Evolutionary conservation across 2,113 vertebrate species (phyloP).

Genomic region (Anguilla japonica): DNA sequence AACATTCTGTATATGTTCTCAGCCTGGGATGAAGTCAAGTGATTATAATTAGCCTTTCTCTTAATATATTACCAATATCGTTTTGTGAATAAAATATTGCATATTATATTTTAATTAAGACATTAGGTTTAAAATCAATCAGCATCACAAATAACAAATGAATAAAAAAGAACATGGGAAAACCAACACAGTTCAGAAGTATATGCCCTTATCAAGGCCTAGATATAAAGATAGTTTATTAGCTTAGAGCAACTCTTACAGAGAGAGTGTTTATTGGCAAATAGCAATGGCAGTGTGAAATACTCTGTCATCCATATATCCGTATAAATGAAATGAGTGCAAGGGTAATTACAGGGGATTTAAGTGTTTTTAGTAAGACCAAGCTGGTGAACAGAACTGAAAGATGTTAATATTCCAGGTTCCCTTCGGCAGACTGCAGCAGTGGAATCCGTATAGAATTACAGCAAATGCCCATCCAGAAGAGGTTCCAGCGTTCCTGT

Average conservation of each 20-base stretch:
- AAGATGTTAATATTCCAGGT: not conserved
- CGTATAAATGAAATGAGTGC: not conserved
- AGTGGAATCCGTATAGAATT: not conserved
- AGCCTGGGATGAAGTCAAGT: slow-evolving; percentile 9
- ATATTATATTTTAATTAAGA: slow-evolving; percentile 21
- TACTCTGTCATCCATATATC: not conserved
- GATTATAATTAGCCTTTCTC: slow-evolving; percentile 5
- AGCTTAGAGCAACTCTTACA: not conserved
- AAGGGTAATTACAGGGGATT: not conserved
- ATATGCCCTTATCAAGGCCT: not conserved
- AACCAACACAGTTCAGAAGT: slow-evolving; percentile 2
- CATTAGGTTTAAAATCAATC: slow-evolving; percentile 16
- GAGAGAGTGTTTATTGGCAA: not conserved
- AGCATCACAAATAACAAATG: slow-evolving; percentile 10
- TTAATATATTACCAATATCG: slow-evolving; percentile 14
- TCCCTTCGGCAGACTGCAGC: not conserved
- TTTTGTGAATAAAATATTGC: slow-evolving; percentile 24
- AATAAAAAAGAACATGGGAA: not conserved
- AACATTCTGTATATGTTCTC: slow-evolving; percentile 27
- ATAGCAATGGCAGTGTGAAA: not conserved
- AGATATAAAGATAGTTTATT: not conserved
- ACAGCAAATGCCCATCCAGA: not conserved
- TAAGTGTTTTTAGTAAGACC: not conserved
- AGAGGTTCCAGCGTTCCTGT: not conserved
- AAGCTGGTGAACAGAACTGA: not conserved